Evolutionary conservation across 2,888 invertebrate genomes (phyloP), one percentile per base, ranked within the genome.

Genomic region (Erynnis tages): DNA sequence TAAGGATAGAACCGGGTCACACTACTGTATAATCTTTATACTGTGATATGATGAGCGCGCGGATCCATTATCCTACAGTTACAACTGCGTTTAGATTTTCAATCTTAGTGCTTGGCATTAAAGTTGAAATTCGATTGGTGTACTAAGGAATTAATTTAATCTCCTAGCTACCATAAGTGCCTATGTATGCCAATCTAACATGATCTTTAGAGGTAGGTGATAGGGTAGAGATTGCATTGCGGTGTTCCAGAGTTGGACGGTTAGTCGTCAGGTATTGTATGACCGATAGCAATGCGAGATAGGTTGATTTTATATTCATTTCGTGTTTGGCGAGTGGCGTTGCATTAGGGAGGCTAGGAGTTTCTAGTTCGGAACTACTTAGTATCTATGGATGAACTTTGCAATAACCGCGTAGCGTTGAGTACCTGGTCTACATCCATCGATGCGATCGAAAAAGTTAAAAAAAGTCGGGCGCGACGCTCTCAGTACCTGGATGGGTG

Each of bases 261-360:
- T 13, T 25, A n/a, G 19, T 14, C 16, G 25, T 32, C 40, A 40
- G 16, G 49, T n/a, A 41, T 19, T 43, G 35, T 35, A 19, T 55
- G 52, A 46, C 44, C 47, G 55, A 55, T 57, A 52, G 53, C 13
- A 46, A 52, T 53, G 46, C 43, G 30, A 55, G 54, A 53, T 54
- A 50, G 44, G 35, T 35, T 43, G 43, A 54, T 49, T 56, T 58
- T 55, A 54, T 58, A 60, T 60, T 60, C 60, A 41, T 54, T 54
- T 56, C 46, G 44, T 49, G 55, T 59, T 44, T 21, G 21, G 45
- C 34, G 40, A 50, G 44, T n/a, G 41, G 47, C 47, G 23, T 29
- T 23, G 30, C 25, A 34, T 49, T 41, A 49, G 32, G 23, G 44
- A 25, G 8, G 13, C 29, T 10, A 19, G 23, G 30, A n/a, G n/a